Conservation (phyloP, 2,113 vertebrate genomes). For the Sterna hirundo region DNA sequence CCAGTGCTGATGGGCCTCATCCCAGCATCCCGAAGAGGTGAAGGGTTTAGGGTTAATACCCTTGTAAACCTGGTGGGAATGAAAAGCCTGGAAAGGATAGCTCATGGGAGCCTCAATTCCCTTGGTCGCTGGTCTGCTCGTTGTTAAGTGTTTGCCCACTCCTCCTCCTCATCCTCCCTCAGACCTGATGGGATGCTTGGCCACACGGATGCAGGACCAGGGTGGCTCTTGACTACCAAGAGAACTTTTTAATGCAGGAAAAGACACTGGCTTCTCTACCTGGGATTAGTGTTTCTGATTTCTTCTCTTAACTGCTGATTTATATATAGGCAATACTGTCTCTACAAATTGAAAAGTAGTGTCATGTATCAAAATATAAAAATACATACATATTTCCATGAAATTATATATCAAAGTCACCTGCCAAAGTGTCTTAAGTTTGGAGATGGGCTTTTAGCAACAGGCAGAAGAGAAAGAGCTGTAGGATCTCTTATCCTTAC, state of each 20-base stretch:
- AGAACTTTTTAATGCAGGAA: not conserved
- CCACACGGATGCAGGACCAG: not conserved
- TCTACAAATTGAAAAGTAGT: not conserved
- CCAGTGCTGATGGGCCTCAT: not conserved
- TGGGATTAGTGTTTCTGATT: not conserved
- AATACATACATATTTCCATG: not conserved
- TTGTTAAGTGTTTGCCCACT: not conserved
- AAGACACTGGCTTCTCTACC: not conserved
- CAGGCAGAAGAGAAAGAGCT: not conserved
- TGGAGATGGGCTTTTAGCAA: not conserved
- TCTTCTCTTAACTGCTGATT: not conserved
- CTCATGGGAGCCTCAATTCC: not conserved
- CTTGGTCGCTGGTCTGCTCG: not conserved
- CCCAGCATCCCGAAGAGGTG: not conserved
- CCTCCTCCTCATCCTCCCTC: not conserved
- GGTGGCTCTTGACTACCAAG: not conserved
- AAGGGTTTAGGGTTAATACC: not conserved
- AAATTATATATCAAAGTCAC: not conserved
- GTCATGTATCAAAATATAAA: not conserved
- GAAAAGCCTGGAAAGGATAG: not conserved
- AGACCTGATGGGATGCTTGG: not conserved
- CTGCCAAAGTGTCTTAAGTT: not conserved
- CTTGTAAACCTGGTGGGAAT: not conserved
- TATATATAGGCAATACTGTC: not conserved
- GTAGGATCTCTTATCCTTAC: not conserved